Conservation (phyloP, 2,797 vertebrate genomes). For the Acridotheres tristis region DNA sequence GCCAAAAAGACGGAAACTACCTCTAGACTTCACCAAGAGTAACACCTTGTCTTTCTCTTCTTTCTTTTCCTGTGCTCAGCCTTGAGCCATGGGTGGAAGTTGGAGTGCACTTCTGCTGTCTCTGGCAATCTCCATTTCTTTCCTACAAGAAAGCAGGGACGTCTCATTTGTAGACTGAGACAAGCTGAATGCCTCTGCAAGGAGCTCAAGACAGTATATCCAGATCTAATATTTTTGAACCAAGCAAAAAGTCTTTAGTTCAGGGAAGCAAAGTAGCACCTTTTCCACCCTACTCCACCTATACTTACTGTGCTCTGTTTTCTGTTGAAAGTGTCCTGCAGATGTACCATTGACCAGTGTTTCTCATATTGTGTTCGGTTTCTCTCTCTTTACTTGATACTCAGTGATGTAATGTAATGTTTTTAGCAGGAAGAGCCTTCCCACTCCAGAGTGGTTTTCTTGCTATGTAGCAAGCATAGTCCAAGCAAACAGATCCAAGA, state of each 20-base stretch:
- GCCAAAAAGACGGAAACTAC: neutral
- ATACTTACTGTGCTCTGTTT: neutral
- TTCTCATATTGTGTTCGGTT: neutral
- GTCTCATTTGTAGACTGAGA: neutral
- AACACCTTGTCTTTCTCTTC: neutral
- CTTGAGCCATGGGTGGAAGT: neutral
- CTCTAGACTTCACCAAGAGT: neutral
- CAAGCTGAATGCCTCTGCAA: neutral
- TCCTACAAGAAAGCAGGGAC: neutral
- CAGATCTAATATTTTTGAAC: neutral
- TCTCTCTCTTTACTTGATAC: neutral
- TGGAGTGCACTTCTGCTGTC: neutral
- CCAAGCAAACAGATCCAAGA: neutral
- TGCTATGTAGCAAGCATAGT: neutral
- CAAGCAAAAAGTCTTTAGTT: neutral
- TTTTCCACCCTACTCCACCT: neutral
- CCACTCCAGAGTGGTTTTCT: conserved; percentile 8
- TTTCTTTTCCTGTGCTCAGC: neutral
- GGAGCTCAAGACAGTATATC: neutral
- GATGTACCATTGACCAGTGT: neutral
- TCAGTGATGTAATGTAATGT: neutral
- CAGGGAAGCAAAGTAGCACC: neutral
- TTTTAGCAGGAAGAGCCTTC: conserved; percentile 10
- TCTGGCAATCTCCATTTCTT: neutral
- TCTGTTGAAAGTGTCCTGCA: neutral